Percentiles rank a stretch among this genome's conserved stretches.
Evolutionary conservation across 2,797 vertebrate genomes (phyloP).

Genomic region (Podargus strigoides): DNA sequence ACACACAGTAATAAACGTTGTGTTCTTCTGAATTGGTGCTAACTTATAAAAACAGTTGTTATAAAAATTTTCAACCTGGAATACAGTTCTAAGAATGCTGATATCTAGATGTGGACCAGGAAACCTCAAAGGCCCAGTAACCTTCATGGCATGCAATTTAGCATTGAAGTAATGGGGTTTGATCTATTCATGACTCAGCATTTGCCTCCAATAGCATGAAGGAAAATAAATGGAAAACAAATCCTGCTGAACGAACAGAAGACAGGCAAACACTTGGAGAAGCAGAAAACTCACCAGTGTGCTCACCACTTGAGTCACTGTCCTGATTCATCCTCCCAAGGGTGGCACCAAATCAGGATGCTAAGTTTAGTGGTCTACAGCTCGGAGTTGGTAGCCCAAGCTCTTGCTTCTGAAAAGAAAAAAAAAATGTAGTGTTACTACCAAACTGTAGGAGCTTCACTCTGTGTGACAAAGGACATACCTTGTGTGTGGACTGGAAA

Average conservation of each 20-base stretch:
- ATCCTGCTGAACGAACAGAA: neutral
- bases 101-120: neutral
- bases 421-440: neutral
- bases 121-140: neutral
- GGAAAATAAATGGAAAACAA: neutral
- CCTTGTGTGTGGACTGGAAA: neutral
- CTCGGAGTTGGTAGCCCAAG: neutral
- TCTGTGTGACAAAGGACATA: neutral
- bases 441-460: neutral
- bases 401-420: neutral
- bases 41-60: neutral
- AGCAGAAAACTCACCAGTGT: conserved; percentile 29
- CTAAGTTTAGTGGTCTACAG: neutral
- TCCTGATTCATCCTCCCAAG: conserved; percentile 37
- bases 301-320: neutral
- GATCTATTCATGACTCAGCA: neutral
- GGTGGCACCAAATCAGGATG: neutral
- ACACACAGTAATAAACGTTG: neutral
- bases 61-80: neutral
- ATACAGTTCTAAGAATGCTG: neutral
- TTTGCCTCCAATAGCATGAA: neutral
- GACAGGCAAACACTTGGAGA: neutral
- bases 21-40: neutral
- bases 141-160: neutral
- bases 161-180: neutral